Evolutionary conservation across 1,140 invertebrate species (phyloP).

Genomic region (Octopus sinensis): DNA sequence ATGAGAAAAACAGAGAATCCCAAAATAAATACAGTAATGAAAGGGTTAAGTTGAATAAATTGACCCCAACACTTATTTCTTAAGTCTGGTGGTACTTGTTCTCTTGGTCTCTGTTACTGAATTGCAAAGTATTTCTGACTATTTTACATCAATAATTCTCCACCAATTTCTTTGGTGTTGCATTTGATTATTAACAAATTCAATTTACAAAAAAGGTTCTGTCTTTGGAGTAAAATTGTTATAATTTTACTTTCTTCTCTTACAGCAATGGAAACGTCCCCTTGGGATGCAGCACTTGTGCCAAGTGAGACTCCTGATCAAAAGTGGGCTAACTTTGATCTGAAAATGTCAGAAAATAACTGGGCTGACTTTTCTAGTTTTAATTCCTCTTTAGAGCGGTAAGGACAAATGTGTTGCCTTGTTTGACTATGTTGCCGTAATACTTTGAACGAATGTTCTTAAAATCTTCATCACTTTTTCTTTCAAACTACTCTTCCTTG

Average conservation of each 20-base stretch:
- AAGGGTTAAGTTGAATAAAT: no score
- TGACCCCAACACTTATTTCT: no score
- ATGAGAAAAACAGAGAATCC: no score
- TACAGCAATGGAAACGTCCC: constrained; percentile 53
- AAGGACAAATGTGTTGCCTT: background rate
- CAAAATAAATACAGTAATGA: no score
- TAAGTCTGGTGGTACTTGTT: no score
- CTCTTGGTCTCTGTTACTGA: no score
- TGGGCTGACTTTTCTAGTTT: constrained; percentile 51
- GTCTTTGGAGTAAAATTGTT: no score
- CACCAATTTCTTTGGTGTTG: no score
- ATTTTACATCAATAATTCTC: no score
- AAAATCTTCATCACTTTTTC: background rate
- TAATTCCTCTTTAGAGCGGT: constrained; percentile 5
- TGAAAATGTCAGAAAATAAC: constrained; percentile 29
- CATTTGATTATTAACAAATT: no score
- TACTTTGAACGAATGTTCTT: background rate
- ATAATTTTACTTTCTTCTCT: constrained; percentile 18
- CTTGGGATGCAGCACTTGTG: constrained; percentile 36
- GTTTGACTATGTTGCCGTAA: background rate
- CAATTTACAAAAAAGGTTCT: no score
- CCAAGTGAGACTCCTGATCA: constrained; percentile 25
- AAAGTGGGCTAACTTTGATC: constrained; percentile 46
- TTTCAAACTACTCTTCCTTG: background rate
- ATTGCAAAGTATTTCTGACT: no score